Conservation (phyloP, 2,113 vertebrate species). For the Ammospiza caudacuta region DNA sequence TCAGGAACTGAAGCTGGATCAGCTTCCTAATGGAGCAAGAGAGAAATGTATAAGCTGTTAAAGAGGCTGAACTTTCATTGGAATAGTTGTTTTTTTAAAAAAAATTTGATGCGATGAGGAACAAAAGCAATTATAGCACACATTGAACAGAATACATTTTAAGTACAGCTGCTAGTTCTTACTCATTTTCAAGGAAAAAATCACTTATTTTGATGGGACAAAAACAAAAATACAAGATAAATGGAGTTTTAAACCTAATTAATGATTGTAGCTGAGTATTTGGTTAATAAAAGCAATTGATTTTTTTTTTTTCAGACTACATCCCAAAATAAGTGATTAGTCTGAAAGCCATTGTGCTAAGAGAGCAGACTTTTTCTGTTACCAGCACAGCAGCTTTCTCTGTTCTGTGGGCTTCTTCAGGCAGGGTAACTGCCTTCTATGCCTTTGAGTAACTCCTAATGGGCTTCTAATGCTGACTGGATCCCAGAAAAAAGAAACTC, state of each 20-base stretch:
- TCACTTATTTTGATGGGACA: not conserved
- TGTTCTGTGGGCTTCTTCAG: not conserved
- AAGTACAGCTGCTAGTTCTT: not conserved
- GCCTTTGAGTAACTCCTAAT: not conserved
- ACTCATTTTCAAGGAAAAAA: not conserved
- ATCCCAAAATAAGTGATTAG: not conserved
- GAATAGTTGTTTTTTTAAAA: not conserved
- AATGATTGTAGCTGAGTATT: not conserved
- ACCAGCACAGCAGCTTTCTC: not conserved
- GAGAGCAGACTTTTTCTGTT: not conserved
- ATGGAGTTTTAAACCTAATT: not conserved
- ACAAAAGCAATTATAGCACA: not conserved
- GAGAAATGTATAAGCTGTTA: constrained; percentile 18
- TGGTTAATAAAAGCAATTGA: not conserved
- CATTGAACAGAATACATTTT: not conserved
- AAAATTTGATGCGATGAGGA: not conserved
- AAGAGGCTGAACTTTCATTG: not conserved
- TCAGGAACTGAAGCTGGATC: constrained; percentile 46
- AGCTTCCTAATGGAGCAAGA: constrained; percentile 27
- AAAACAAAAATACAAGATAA: not conserved
- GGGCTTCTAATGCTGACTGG: not conserved
- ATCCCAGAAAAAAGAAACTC: not conserved
- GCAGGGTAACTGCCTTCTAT: not conserved
- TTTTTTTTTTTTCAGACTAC: not conserved
- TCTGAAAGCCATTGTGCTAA: not conserved